Base-by-base conservation (phyloP, 2,113 vertebrate genomes). In the Scomber colias region DNA sequence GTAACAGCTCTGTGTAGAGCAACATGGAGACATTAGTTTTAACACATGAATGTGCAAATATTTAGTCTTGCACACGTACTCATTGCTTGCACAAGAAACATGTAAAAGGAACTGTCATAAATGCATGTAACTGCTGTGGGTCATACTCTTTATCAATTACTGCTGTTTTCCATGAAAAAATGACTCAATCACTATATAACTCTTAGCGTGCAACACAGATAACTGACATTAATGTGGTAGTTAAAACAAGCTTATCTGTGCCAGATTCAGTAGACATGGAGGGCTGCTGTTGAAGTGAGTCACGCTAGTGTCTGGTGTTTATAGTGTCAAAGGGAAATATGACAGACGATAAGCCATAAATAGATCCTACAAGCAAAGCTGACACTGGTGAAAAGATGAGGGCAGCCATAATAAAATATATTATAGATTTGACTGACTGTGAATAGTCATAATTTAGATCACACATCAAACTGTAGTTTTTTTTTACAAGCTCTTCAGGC, bases 331-430 rank as follows among this genome's bases (percentile, higher is more conserved):
- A 84, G 79, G 61, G 14, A 75, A 87, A 50, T 49, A 44, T 75
- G 71, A 74, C 65, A 57, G 54, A 85, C 82, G 63, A 84, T 45
- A 75, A 24, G 71, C 67, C 66, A 81, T 72, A 79, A 91, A 90
- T 83, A 89, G 67, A 0, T 51, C 13, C 4, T 3, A 17, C 68
- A 77, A 63, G 78, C 67, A 78, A 81, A 21, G 12, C 55, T 63
- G 49, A 19, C 61, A 76, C 56, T 66, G 30, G 64, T 55, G 59
- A 30, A 19, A 83, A 77, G 51, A 81, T 82, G 65, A 74, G 57
- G 78, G 86, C 63, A 87, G 81, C 16, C 81, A 87, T 27, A 85
- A 82, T 63, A 88, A 75, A 79, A 1, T 15, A 16, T 45, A 59
- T 67, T 40, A 59, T 11, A 44, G 48, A 56, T 61, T n/a, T 59